Evolutionary conservation across 1,140 invertebrate species (phyloP), one percentile per base, ranked within the genome.

Genomic region (Musca vetustissima): DNA sequence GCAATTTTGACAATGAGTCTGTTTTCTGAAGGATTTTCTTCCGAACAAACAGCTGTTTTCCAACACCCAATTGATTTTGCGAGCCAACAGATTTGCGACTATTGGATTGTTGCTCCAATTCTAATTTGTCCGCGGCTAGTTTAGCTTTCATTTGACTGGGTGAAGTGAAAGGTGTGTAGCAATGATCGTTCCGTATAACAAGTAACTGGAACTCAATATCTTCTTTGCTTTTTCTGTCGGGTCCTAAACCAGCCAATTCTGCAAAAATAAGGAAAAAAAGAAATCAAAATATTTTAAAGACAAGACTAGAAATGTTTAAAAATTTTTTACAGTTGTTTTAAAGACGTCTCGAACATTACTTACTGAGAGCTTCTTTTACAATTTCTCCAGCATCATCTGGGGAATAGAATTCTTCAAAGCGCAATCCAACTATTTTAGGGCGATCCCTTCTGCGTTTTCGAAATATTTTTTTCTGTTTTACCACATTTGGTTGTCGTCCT

Each of bases 131-230:
- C 0, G 75, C 73, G 9, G 66, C 65, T 28, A 77, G 76, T 61
- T 83, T 74, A 7, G 74, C 74, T 67, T 75, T 77, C 43, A 82
- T 76, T 74, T 86, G 85, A 72, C 83, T 85, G 17, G 86, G 85
- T 19, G 86, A 87, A 53, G 85, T 88, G 36, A 87, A 85, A 19
- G 87, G 85, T 66, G 88, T 89, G 73, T 90, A 90, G 72, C 89
- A 89, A 76, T 90, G 89, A 78, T 90, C 89, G 82, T 89, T 88
- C 73, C 85, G 84, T 68, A 90, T 87, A 59, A 85, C 83, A 52
- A 75, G 73, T 53, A 81, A 7, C 3, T 73, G 59, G 17, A 79
- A 76, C 52, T 82, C 81, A 21, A 73, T 69, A 57, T 82, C 80
- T 0, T 74, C 66, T 4, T 75, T 76, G 9, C 76, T 57, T 55